Evolutionary conservation across 2,113 vertebrate genomes (phyloP).

Genomic region (Oplegnathus fasciatus): DNA sequence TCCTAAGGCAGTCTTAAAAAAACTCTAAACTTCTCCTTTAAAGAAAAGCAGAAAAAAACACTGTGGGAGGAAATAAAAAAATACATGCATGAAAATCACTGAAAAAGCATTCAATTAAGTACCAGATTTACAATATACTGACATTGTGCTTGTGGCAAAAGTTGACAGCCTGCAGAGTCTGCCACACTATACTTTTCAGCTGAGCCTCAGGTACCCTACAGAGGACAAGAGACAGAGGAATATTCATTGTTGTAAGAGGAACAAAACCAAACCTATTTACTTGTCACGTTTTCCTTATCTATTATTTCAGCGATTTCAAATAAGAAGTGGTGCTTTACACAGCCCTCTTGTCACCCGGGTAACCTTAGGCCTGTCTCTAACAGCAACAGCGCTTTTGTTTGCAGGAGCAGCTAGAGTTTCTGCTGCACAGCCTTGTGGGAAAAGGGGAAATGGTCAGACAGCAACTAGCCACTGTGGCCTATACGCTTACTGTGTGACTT

Average conservation of each 20-base stretch:
- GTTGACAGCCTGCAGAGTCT: slow-evolving; percentile 95
- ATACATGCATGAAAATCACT: background rate
- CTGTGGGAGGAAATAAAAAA: background rate
- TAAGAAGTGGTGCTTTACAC: slow-evolving; percentile 44
- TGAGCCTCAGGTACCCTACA: slow-evolving; percentile 91
- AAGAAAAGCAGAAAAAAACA: background rate
- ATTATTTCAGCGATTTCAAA: slow-evolving; percentile 32
- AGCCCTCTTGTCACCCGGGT: slow-evolving; percentile 56
- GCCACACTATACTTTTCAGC: slow-evolving; percentile 96
- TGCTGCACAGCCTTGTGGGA: slow-evolving; percentile 51
- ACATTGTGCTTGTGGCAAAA: slow-evolving; percentile 98
- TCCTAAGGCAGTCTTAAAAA: background rate
- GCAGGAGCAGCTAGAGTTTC: slow-evolving; percentile 80
- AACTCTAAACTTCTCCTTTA: background rate
- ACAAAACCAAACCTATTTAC: slow-evolving; percentile 40
- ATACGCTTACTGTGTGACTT: slow-evolving; percentile 23
- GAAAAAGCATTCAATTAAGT: background rate
- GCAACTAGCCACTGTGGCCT: slow-evolving; percentile 23
- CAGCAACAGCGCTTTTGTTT: slow-evolving; percentile 80
- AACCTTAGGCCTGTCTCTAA: slow-evolving; percentile 70
- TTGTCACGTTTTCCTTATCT: slow-evolving; percentile 18
- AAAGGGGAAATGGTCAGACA: slow-evolving; percentile 47
- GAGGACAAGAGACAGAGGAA: slow-evolving; percentile 49
- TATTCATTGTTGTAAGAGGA: slow-evolving; percentile 1
- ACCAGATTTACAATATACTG: slow-evolving; percentile 72